phyloP scores from a whole-genome alignment of 1,140 invertebrate genomes.

The Drosophila watanabei region DNA sequence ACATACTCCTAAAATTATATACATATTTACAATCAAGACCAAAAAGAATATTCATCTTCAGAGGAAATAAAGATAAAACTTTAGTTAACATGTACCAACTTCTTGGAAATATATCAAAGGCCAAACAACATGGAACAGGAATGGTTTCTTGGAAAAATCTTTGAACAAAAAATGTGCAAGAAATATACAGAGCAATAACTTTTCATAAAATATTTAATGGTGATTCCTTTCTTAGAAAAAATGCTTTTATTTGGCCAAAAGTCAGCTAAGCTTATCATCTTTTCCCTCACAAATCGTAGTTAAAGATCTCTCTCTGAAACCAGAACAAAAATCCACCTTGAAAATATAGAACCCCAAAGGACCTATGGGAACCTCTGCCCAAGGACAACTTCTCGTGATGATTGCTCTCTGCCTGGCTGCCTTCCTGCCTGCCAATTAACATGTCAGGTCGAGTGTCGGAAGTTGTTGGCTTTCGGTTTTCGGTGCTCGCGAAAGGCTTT shows the following conservation, averaged over 20 bases:
- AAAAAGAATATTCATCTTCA: not conserved
- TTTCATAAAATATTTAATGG: not conserved
- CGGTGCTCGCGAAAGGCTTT: constrained; percentile 54
- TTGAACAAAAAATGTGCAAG: not conserved
- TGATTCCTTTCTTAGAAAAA: not conserved
- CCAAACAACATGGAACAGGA: no score
- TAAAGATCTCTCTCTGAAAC: not conserved
- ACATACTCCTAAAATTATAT: not conserved
- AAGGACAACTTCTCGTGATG: constrained; percentile 15
- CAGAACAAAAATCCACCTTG: not conserved
- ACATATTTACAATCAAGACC: not conserved
- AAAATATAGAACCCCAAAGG: not conserved
- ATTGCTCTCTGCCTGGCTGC: constrained; percentile 18
- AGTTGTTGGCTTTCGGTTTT: constrained; percentile 72
- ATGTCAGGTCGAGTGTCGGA: constrained; percentile 77
- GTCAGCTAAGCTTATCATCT: no score
- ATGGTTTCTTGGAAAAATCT: not conserved
- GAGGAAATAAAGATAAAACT: not conserved
- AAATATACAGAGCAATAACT: not conserved
- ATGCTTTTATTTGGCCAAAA: not conserved
- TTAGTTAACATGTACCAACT: not conserved
- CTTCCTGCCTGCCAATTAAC: constrained; percentile 68
- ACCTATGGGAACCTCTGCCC: not conserved
- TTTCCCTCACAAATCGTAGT: not conserved
- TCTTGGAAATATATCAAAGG: not conserved